phyloP scores from a whole-genome alignment of 2,797 vertebrate species.

The Pipistrellus pygmaeus region DNA sequence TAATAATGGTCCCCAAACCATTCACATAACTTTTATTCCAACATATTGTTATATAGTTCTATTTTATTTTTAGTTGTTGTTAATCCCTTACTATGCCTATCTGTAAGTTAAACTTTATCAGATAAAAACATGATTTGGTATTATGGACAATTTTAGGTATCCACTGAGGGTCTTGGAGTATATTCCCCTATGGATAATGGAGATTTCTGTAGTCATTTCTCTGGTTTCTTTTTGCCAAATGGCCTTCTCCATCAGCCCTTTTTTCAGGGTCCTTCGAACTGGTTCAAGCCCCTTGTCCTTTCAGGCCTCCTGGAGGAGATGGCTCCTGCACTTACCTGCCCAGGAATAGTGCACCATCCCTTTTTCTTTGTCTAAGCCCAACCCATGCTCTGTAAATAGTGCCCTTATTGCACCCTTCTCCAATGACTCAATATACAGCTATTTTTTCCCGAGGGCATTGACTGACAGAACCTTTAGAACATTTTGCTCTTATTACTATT shows the following conservation, averaged over 20 bases:
- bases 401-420: not conserved
- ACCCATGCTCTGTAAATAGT: not conserved
- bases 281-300: not conserved
- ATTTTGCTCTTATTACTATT: constrained; percentile 39
- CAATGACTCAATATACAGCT: not conserved
- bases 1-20: not conserved
- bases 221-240: not conserved
- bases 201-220: not conserved
- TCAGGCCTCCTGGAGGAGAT: not conserved
- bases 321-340: not conserved
- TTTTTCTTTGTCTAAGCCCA: not conserved
- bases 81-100: not conserved
- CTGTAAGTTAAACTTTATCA: not conserved
- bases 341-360: too few species aligned
- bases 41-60: not conserved
- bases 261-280: not conserved
- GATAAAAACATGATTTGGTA: not conserved
- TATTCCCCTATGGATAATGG: not conserved
- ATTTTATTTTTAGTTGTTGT: not conserved
- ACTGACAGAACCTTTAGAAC: constrained; percentile 17
- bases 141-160: not conserved
- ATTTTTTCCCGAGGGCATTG: not conserved
- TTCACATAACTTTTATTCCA: not conserved
- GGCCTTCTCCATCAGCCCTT: not conserved
- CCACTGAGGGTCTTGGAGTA: not conserved